Percentiles rank a stretch among this genome's conserved stretches.
phyloP scores from a whole-genome alignment of 2,113 vertebrate genomes.

The Canis aureus region DNA sequence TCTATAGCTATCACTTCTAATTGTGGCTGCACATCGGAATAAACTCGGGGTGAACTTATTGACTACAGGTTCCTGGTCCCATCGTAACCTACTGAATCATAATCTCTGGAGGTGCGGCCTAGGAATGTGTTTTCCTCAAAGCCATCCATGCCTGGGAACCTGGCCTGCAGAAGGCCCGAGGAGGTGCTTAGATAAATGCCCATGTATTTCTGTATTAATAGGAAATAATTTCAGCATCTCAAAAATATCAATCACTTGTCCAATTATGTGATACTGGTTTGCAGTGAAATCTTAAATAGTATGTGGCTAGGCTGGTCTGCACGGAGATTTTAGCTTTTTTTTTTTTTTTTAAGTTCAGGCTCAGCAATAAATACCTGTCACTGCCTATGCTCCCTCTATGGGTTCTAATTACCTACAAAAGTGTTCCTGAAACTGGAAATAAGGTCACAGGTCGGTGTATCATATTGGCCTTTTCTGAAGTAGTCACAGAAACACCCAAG shows the following conservation, averaged over 20 bases:
- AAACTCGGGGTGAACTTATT: background rate
- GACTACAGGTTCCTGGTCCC: background rate
- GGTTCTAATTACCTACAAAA: background rate
- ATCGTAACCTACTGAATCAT: background rate
- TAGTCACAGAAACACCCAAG: background rate
- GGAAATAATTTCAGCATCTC: slow-evolving; percentile 49
- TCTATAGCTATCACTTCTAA: background rate
- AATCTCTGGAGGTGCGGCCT: background rate
- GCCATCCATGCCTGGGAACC: background rate
- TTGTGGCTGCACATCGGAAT: background rate
- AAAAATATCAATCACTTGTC: background rate
- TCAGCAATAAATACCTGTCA: background rate
- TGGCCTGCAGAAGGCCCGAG: background rate
- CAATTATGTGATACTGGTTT: background rate
- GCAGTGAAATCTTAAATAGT: background rate
- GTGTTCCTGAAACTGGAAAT: slow-evolving; percentile 34
- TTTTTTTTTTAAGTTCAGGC: background rate
- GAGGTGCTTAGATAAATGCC: background rate
- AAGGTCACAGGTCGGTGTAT: background rate
- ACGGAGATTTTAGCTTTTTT: background rate
- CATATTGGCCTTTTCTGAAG: background rate
- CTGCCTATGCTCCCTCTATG: background rate
- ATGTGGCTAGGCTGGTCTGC: background rate
- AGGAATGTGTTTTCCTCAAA: background rate
- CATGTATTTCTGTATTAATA: background rate